These are phyloP conservation scores for Eupithecia subfuscata DNA, from an alignment of 2,888 invertebrate species.

Conservation along the genomic window DNA sequence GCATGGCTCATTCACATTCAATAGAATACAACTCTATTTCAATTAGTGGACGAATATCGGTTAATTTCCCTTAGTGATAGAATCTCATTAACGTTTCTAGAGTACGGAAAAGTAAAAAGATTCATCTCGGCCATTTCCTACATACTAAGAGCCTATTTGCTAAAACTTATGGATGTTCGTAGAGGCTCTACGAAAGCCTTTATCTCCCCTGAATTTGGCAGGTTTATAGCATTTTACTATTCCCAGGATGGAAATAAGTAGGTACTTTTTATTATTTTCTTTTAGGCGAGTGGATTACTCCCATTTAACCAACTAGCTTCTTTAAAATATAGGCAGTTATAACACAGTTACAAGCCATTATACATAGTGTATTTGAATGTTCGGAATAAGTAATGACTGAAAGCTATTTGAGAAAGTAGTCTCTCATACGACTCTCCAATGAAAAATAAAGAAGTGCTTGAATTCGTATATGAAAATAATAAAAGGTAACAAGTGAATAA, in stretches of 20 bases:
- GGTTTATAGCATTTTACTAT: conserved; percentile 7
- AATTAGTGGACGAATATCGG: background rate
- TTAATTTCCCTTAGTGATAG: background rate
- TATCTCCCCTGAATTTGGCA: conserved; percentile 10
- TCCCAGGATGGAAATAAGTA: background rate
- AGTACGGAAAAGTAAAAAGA: background rate
- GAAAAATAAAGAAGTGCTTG: background rate
- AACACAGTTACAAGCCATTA: background rate
- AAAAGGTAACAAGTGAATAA: background rate
- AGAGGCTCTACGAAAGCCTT: conserved; percentile 4
- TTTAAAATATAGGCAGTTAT: background rate
- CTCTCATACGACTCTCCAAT: background rate
- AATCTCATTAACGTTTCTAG: background rate
- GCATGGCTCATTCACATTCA: too few relatives aligned
- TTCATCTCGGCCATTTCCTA: background rate
- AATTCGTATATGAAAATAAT: background rate
- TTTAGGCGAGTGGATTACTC: background rate
- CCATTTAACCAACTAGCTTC: background rate
- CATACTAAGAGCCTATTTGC: background rate
- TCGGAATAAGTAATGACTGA: background rate
- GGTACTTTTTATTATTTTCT: background rate
- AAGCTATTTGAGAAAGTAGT: background rate
- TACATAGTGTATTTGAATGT: background rate
- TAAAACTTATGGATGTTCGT: background rate
- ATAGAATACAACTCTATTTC: background rate